A percentile compares a stretch with the other conserved stretches of the same genome.
Evolutionary conservation across 2,113 vertebrate genomes (phyloP).

Genomic region (Montifringilla adamsi): DNA sequence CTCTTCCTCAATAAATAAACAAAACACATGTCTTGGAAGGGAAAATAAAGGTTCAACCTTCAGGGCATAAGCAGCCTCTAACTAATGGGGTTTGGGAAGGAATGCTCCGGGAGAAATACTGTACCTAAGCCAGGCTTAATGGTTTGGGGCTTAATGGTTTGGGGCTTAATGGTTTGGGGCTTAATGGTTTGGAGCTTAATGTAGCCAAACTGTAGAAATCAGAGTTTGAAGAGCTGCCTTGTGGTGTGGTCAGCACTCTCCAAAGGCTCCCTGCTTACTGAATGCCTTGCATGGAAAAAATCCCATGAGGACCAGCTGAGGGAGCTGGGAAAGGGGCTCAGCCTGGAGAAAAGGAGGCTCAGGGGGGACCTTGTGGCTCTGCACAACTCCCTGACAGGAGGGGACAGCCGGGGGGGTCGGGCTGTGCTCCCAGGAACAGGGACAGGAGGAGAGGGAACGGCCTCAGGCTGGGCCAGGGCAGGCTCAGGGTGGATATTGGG

Average conservation of each 20-base stretch:
- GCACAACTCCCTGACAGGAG: not conserved
- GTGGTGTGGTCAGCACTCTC: not conserved
- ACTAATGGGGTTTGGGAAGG: not conserved
- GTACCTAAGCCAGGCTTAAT: not conserved
- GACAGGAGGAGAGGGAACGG: not conserved
- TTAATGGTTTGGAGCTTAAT: too few relatives aligned
- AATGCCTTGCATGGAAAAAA: not conserved
- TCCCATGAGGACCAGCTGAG: not conserved
- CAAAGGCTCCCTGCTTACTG: not conserved
- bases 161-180: not conserved
- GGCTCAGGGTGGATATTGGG: accelerated
- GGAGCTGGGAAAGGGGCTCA: not conserved
- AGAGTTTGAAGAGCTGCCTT: not conserved
- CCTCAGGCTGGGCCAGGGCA: not conserved
- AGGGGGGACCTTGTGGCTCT: not conserved
- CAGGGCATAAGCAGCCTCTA: not conserved
- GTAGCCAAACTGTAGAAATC: not conserved
- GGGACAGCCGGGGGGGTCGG: not conserved
- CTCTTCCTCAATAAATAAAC: not conserved
- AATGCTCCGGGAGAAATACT: not conserved
- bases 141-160: not conserved
- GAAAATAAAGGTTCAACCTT: not conserved
- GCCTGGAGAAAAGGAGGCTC: not conserved
- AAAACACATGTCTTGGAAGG: not conserved
- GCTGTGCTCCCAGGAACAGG: not conserved